Evolutionary conservation across 2,113 vertebrate genomes (phyloP).

Genomic region (Rhabdornis inornatus): DNA sequence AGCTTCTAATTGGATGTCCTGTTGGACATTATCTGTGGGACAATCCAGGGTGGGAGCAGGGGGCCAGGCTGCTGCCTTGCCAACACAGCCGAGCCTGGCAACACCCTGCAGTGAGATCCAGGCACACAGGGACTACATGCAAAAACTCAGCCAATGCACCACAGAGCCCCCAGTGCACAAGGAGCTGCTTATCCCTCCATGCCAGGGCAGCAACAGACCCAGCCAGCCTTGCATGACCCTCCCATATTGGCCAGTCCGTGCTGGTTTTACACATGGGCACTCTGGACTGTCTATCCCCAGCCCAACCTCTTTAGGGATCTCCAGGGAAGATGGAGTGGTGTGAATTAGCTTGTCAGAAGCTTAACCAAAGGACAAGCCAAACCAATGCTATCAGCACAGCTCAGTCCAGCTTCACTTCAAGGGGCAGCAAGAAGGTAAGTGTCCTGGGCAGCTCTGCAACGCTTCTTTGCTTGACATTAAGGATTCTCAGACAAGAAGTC

Average conservation of each 20-base stretch:
- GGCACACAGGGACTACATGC: background rate
- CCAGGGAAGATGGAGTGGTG: background rate
- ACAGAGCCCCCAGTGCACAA: background rate
- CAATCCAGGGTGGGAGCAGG: background rate
- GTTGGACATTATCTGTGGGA: constrained; percentile 1
- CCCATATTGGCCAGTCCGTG: background rate
- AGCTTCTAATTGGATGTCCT: constrained; percentile 27
- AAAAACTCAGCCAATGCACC: background rate
- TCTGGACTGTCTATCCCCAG: background rate
- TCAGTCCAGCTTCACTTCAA: background rate
- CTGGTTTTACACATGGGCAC: background rate
- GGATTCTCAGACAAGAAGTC: background rate
- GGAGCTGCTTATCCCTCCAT: background rate
- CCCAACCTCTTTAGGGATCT: background rate
- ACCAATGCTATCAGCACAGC: background rate
- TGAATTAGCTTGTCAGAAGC: background rate
- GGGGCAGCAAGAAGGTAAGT: background rate
- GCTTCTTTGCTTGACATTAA: background rate
- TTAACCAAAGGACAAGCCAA: background rate
- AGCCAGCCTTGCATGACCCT: background rate
- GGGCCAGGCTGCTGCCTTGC: background rate
- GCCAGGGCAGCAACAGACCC: background rate
- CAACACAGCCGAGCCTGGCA: background rate
- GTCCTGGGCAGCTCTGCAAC: background rate
- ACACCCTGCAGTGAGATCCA: background rate